Base-by-base conservation (phyloP, 2,113 vertebrate species). In the Zootoca vivipara region DNA sequence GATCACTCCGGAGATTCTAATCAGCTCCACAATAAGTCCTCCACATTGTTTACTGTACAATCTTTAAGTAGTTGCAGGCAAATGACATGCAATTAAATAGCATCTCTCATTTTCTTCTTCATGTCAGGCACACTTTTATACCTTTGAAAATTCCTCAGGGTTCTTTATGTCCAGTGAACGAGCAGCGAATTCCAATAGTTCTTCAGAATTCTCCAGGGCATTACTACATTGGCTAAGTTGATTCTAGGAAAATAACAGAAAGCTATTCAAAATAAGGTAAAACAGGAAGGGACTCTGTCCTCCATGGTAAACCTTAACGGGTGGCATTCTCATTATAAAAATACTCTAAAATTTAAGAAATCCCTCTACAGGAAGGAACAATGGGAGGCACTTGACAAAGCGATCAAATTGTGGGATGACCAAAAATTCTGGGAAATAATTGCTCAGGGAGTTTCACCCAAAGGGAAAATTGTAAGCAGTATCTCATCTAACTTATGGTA, bases 141-240 rank as follows among this genome's bases (percentile, higher is more conserved):
- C 99, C 98, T 97, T 97, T 28, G 97, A 95, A 90, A 99, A 99
- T 79, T 98, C 97, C 40, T 96, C 97, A 20, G 98, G 95, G 5
- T 98, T 96, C 91, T 97, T 96, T 94, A 98, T 97, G 70, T 96
- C 95, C 96, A 99, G 94, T 0, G 98, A 97, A 67, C 97, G 95
- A 30, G 97, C 96, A 38, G 98, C 97, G 86, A 98, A 98, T 83
- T 98, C 96, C 78, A 99, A 94, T 4, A 99, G 96, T 90, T 99
- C 98, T 92, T 98, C 98, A 24, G 98, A 97, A 35, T 97, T 98
- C 91, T 97, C 96, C 89, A 99, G 89, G n/a, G 98, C 98, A 65
- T 86, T 96, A 88, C 87, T 97, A 90, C 98, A 98, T 72, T 98
- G 98, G 9, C 91, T 96, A 80, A 98, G 94, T 90, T 99, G 98